These are phyloP conservation scores for Andrena flavipes DNA, from an alignment of 2,888 invertebrate species.

Conservation along the genomic window DNA sequence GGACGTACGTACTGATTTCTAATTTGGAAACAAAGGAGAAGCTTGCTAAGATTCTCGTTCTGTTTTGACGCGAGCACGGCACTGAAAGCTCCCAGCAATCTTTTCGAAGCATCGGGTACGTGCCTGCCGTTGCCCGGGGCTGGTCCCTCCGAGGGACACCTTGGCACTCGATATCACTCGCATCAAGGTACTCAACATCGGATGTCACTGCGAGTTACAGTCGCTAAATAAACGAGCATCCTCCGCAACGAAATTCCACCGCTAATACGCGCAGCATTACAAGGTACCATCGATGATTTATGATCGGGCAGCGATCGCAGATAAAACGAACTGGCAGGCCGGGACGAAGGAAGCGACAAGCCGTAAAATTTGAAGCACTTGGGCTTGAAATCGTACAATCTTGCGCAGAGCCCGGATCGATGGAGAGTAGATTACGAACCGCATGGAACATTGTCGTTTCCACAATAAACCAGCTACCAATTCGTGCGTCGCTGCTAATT, in stretches of 20 bases:
- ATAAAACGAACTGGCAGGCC: conserved; percentile 32
- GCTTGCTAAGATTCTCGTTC: too few relatives aligned
- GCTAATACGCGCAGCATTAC: conserved; percentile 17
- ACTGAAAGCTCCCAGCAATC: not conserved
- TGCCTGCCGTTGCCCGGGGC: not conserved
- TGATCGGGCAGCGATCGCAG: conserved; percentile 37
- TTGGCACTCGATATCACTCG: conserved; percentile 1
- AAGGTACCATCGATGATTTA: conserved; percentile 39
- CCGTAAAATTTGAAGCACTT: conserved; percentile 29
- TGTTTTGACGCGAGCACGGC: too few relatives aligned
- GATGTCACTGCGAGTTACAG: conserved; percentile 15
- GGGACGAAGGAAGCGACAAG: conserved; percentile 34
- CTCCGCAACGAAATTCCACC: conserved; percentile 29
- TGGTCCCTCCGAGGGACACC: conserved; percentile 2
- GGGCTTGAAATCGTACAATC: conserved; percentile 5
- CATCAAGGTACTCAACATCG: conserved; percentile 3
- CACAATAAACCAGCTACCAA: not conserved
- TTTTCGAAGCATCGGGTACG: not conserved
- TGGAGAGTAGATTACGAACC: not conserved
- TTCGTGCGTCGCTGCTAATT: conserved; percentile 18
- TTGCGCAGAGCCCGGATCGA: not conserved
- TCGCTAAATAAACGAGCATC: conserved; percentile 30
- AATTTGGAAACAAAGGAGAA: too few relatives aligned
- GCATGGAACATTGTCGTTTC: conserved; percentile 2
- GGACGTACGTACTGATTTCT: too few relatives aligned